Evolutionary conservation across 2,888 invertebrate species (phyloP), one percentile per base, ranked within the genome.

Genomic region (Rhagium mordax): DNA sequence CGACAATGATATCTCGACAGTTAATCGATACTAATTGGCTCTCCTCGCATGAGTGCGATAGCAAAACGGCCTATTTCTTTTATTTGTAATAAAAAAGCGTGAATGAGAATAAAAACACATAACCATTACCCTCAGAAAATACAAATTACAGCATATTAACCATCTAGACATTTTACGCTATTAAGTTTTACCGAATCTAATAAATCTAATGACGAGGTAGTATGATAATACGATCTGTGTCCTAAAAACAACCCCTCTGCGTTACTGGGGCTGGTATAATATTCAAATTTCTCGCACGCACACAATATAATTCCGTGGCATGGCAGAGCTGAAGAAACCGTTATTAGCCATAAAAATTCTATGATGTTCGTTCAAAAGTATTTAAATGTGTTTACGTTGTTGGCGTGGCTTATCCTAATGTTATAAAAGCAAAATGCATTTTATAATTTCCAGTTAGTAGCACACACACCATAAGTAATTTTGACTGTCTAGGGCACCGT

Each of bases 231-330:
- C 53, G 33, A 51, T 53, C 21, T 65, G 21, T 27, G 49, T 24
- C 65, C 53, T 53, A 20, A 18, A 53, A 65, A 65, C 33, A 53
- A 18, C 65, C 29, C 29, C 53, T 33, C 53, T 27, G 65, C 18
- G 18, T 21, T 51, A 8, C 13, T 33, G 20, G 65, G 53, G 33
- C n/a, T 33, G 20, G 65, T 53, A 27, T 65, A 65, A 51, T 65
- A 65, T 65, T 53, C 53, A 65, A 65, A 65, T 65, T 65, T 65
- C 53, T 65, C 6, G 33, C 53, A 65, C 65, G 65, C 65, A 65
- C 51, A 51, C 49, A 41, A 33, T 65, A 53, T 65, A 53, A 65
- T 65, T 48, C 18, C 20, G 2, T 53, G 18, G 65, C 53, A 33
- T 7, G 27, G 24, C 3, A 10, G 48, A 62, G 62, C 27, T 4